Evolutionary conservation across 2,113 vertebrate species (phyloP).

Genomic region (Grantiella picta): DNA sequence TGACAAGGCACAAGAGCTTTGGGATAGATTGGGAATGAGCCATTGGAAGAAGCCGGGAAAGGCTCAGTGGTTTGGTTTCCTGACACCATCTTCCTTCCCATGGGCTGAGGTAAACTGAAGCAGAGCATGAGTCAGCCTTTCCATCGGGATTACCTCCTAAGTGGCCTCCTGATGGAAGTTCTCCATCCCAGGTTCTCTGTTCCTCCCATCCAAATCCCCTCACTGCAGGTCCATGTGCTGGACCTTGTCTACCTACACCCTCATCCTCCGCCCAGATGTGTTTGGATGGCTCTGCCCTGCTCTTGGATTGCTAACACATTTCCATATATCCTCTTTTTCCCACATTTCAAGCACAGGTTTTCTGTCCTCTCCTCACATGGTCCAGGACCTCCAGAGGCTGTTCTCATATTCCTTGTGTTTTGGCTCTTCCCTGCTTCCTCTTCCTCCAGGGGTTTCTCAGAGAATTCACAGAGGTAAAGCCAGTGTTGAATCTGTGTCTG

Average conservation of each 20-base stretch:
- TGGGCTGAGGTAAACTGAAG: background rate
- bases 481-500: background rate
- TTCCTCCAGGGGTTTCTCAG: background rate
- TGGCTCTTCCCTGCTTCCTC: background rate
- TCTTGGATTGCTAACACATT: background rate
- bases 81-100: background rate
- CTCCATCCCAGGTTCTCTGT: background rate
- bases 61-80: background rate
- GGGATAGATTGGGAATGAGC: background rate
- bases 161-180: background rate
- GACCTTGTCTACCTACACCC: background rate
- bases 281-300: background rate
- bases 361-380: fast-evolving
- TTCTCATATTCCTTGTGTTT: background rate
- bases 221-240: fast-evolving
- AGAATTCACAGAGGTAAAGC: background rate
- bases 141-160: background rate
- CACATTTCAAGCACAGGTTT: fast-evolving
- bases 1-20: fast-evolving
- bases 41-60: background rate
- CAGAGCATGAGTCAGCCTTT: background rate
- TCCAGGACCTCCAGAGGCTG: background rate
- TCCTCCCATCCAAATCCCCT: background rate
- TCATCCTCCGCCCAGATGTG: fast-evolving
- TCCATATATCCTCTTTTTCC: background rate